Evolutionary conservation across 2,797 vertebrate species (phyloP), one percentile per base, ranked within the genome.

Genomic region (Acanthurus tractus): DNA sequence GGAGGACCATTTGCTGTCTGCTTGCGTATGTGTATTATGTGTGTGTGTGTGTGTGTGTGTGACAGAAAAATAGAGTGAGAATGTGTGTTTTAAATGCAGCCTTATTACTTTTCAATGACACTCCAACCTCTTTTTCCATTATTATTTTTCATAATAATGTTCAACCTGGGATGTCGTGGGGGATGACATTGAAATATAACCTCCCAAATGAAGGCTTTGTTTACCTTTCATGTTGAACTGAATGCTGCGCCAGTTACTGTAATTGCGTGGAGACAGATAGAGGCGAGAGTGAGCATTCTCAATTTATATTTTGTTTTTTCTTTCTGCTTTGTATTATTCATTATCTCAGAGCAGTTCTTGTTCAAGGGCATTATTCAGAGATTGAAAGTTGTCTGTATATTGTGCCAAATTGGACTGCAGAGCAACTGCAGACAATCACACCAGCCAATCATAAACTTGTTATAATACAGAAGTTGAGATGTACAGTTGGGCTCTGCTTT

Each of bases 91-190:
- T 86, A 89, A 87, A 86, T 79, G 69, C 67, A 75, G 68, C 52
- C 72, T 84, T 82, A 84, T 89, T 90, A 82, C 73, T 88, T 84
- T 86, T 82, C 76, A 81, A 84, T 88, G 84, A 85, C 82, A 84
- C 78, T 79, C 58, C 69, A 87, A 74, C 72, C 55, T 54, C 57
- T 68, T 67, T 76, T 81, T 81, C 67, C 70, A 81, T 86, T 73
- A 83, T 76, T 72, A 74, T 84, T 87, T 84, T 68, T 84, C 74
- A 82, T 82, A 78, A 68, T 76, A 80, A 76, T 81, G 66, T 82
- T 71, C 69, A 74, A 73, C 62, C 56, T 63, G 62, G 70, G 80
- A 84, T 54, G 70, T 38, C 1, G 12, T 1, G 3, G 52, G 56
- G 84, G 86, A 76, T 76, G 84, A 89, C 88, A 83, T 83, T 89